Conservation (phyloP, 2,113 vertebrate genomes). For the Talpa occidentalis region DNA sequence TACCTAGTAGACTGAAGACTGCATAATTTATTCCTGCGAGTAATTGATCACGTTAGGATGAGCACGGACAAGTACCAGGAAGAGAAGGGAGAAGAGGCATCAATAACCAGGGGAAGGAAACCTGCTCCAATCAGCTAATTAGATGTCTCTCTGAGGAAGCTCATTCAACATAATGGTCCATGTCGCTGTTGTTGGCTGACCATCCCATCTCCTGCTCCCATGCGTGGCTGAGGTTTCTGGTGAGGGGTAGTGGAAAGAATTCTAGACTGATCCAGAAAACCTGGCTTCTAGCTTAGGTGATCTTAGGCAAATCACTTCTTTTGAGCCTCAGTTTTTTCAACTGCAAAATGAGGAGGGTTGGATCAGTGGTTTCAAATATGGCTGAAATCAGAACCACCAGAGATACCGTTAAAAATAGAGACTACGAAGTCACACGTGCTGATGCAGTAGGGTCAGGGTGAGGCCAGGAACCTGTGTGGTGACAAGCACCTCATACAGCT, state of each 20-base stretch:
- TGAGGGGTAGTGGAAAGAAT: not conserved
- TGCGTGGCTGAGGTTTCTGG: not conserved
- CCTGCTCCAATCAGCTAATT: constrained; percentile 43
- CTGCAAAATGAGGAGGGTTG: not conserved
- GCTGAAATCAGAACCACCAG: not conserved
- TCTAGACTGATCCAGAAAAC: not conserved
- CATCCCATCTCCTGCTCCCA: not conserved
- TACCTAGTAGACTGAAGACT: constrained; percentile 67
- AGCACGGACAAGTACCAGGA: constrained; percentile 28
- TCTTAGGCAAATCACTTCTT: not conserved
- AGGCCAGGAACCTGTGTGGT: not conserved
- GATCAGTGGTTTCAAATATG: not conserved
- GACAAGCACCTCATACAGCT: not conserved
- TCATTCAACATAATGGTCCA: not conserved
- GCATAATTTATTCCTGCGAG: constrained; percentile 68
- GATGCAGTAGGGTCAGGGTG: not conserved
- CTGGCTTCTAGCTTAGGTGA: not conserved
- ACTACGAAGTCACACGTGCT: not conserved
- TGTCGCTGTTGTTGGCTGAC: not conserved
- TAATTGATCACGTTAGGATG: constrained; percentile 66
- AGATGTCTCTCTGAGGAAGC: constrained; percentile 33
- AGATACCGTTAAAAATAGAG: not conserved
- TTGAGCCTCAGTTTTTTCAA: not conserved
- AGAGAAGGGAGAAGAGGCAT: constrained; percentile 50
- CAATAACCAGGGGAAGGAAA: constrained; percentile 44